Evolutionary conservation across 2,888 invertebrate species (phyloP).

Genomic region (Plemyria rubiginata): DNA sequence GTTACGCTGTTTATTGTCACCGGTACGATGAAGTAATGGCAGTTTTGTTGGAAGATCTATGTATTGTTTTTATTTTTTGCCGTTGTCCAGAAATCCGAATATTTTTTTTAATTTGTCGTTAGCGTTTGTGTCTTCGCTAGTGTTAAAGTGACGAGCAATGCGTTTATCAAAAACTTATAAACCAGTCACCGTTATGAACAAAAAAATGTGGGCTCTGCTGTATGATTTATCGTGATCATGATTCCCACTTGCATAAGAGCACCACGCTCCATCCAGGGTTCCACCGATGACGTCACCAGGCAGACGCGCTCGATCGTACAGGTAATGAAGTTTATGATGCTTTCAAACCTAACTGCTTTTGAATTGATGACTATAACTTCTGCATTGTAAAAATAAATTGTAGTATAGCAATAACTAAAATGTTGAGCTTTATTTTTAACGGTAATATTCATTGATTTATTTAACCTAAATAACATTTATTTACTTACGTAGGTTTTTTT

Average conservation of each 20-base stretch:
- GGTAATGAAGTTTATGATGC: slow-evolving; percentile 67
- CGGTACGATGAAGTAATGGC: slow-evolving; percentile 19
- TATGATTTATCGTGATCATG: slow-evolving; percentile 68
- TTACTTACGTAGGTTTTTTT: no score
- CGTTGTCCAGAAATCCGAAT: slow-evolving; percentile 25
- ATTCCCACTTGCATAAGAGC: slow-evolving; percentile 90
- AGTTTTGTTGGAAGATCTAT: slow-evolving; percentile 14
- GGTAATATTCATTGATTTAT: no score
- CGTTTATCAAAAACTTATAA: slow-evolving; percentile 12
- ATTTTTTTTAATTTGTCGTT: neutral
- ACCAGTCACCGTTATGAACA: slow-evolving; percentile 2
- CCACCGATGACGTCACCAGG: slow-evolving; percentile 90
- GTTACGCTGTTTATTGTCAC: slow-evolving; percentile 51
- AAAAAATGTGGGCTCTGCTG: slow-evolving; percentile 16
- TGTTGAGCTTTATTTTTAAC: no score
- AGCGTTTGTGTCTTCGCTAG: neutral
- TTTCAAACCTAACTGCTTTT: slow-evolving; percentile 25
- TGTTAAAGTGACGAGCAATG: slow-evolving; percentile 18
- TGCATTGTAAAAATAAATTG: slow-evolving; percentile 9
- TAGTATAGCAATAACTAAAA: neutral
- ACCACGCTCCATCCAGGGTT: slow-evolving; percentile 89
- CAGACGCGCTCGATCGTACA: slow-evolving; percentile 89
- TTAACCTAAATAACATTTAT: no score
- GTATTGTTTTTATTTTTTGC: neutral
- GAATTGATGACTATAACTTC: slow-evolving; percentile 23